A percentile compares a stretch with the other conserved stretches of the same genome.
Evolutionary conservation across 2,113 vertebrate species (phyloP).

Genomic region (Bostrychus sinensis): DNA sequence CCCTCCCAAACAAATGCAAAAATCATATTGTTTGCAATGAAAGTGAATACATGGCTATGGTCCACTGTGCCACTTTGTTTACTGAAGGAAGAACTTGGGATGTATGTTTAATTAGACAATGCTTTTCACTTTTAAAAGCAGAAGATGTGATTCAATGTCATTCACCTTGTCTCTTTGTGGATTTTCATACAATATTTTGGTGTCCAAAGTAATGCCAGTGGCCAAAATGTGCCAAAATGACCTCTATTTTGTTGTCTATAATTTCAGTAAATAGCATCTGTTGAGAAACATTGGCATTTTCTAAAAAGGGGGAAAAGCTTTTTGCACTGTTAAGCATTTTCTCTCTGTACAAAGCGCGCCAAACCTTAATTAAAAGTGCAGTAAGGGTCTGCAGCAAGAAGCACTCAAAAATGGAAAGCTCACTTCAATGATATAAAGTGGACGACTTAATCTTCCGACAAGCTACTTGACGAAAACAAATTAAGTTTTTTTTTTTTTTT

Average conservation of each 20-base stretch:
- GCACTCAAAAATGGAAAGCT: slow-evolving; percentile 52
- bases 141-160: slow-evolving; percentile 44
- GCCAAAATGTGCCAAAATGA: slow-evolving; percentile 33
- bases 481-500: slow-evolving; percentile 32
- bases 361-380: slow-evolving; percentile 63
- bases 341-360: slow-evolving; percentile 37
- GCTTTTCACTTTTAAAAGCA: slow-evolving; percentile 53
- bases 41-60: slow-evolving; percentile 42
- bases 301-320: not conserved
- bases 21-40: slow-evolving; percentile 47
- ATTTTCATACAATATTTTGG: slow-evolving; percentile 26
- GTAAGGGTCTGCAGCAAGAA: slow-evolving; percentile 39
- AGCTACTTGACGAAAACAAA: slow-evolving; percentile 40
- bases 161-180: slow-evolving; percentile 33
- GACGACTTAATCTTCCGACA: slow-evolving; percentile 56
- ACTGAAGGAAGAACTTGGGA: slow-evolving; percentile 11
- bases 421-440: slow-evolving; percentile 48
- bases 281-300: slow-evolving; percentile 51
- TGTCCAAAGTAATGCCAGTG: slow-evolving; percentile 56
- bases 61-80: slow-evolving; percentile 39
- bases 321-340: slow-evolving; percentile 47
- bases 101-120: slow-evolving; percentile 22
- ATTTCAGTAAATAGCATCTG: slow-evolving; percentile 61
- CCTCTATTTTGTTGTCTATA: slow-evolving; percentile 43
- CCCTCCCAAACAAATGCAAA: slow-evolving; percentile 25